A percentile compares a stretch with the other conserved stretches of the same genome.
These are phyloP conservation scores for Tachysurus vachellii DNA, from an alignment of 2,113 vertebrate genomes.

Conservation along the genomic window DNA sequence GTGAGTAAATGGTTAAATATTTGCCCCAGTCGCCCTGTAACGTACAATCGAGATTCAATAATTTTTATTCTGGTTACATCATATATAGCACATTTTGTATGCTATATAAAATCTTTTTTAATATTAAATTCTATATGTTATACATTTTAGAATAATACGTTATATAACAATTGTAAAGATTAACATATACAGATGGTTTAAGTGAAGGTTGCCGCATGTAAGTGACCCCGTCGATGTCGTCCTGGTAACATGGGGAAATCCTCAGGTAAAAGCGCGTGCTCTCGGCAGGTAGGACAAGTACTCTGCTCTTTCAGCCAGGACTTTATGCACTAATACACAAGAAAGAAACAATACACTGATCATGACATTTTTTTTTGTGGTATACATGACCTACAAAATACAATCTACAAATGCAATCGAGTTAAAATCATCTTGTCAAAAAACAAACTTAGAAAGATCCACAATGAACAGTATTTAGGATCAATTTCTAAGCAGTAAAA, in stretches of 20 bases:
- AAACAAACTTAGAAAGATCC: neutral
- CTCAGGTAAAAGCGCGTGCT: constrained; percentile 68
- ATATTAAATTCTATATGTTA: neutral
- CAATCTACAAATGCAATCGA: neutral
- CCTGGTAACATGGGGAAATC: constrained; percentile 77
- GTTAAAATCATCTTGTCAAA: neutral
- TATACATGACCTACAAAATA: neutral
- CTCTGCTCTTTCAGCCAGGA: constrained; percentile 84
- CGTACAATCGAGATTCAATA: neutral
- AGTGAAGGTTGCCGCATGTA: constrained; percentile 32
- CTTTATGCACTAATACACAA: constrained; percentile 78
- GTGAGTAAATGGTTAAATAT: neutral
- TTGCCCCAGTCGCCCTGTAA: neutral
- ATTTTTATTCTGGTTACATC: neutral
- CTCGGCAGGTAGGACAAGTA: constrained; percentile 85
- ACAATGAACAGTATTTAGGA: neutral
- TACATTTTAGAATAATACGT: too few species aligned
- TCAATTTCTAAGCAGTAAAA: neutral
- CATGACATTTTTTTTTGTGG: neutral
- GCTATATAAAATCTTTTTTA: neutral
- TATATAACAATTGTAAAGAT: neutral
- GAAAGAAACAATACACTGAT: neutral
- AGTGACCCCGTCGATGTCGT: constrained; percentile 60
- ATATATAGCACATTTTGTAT: neutral
- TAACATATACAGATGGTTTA: neutral